phyloP scores from a whole-genome alignment of 53 echinoderm and acorn worm genomes.

The Patiria pectinifera region DNA sequence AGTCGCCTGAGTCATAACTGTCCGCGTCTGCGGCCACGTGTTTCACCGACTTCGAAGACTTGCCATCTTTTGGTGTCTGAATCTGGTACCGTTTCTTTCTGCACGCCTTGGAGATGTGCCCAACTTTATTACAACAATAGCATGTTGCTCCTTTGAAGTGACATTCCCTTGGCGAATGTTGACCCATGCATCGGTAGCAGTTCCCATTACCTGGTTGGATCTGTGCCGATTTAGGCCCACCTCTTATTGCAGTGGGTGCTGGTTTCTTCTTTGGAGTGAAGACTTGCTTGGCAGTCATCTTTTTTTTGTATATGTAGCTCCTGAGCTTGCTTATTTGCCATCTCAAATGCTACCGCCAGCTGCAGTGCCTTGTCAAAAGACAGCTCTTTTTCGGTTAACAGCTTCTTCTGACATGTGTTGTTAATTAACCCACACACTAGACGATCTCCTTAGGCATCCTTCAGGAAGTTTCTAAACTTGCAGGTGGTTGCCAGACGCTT shows the following conservation, averaged over 20 bases:
- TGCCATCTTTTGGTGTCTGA: background rate
- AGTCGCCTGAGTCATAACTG: no score
- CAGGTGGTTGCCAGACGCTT: constrained; percentile 68
- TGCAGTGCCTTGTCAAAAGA: constrained; percentile 38
- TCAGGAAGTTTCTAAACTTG: constrained; percentile 66
- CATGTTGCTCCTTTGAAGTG: constrained; percentile 5
- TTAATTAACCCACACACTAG: constrained; percentile 35
- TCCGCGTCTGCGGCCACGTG: no score
- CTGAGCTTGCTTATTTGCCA: constrained; percentile 43
- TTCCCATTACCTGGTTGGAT: background rate
- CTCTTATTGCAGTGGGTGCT: background rate
- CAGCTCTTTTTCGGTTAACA: constrained; percentile 33
- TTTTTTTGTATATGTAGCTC: constrained; percentile 1
- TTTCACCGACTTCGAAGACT: background rate
- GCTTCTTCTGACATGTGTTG: constrained; percentile 19
- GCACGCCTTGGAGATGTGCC: constrained; percentile 68
- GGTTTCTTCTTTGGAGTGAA: background rate
- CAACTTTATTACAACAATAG: constrained; percentile 59
- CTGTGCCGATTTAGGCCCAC: background rate
- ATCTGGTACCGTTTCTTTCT: constrained; percentile 44
- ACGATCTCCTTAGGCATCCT: constrained; percentile 28
- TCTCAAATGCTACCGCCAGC: constrained; percentile 12
- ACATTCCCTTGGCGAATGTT: constrained; percentile 8
- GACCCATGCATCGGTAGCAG: constrained; percentile 24
- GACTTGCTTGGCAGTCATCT: background rate